These are phyloP conservation scores for Pycnonotus jocosus DNA, from an alignment of 2,113 vertebrate genomes.

Conservation along the genomic window DNA sequence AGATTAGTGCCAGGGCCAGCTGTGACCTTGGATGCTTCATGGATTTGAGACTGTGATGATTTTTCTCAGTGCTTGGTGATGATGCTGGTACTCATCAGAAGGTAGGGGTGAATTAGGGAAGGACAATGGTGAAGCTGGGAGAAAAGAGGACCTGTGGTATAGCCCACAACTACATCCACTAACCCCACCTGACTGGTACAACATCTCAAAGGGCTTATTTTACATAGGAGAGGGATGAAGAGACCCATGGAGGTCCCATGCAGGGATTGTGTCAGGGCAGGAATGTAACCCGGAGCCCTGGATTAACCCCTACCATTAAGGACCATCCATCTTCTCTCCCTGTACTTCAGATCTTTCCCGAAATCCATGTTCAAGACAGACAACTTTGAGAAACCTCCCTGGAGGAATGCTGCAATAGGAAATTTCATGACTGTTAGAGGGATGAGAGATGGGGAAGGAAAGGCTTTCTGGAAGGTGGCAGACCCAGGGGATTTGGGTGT, in stretches of 20 bases:
- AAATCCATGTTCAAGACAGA: background rate
- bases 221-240: background rate
- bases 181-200: background rate
- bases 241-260: background rate
- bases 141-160: rapidly evolving
- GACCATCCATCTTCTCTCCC: background rate
- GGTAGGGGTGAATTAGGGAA: background rate
- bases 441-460: background rate
- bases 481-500: background rate
- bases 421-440: background rate
- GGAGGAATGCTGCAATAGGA: rapidly evolving
- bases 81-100: background rate
- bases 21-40: conserved; percentile 1
- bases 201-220: background rate
- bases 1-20: background rate
- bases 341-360: background rate
- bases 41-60: background rate
- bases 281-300: background rate
- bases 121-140: background rate
- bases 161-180: background rate
- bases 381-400: background rate
- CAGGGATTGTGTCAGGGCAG: background rate
- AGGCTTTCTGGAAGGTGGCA: background rate
- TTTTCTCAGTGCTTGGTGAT: background rate
- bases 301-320: background rate